A percentile compares a stretch with the other conserved stretches of the same genome.
Evolutionary conservation across 2,113 vertebrate species (phyloP).

Genomic region (Gambusia holbrooki): DNA sequence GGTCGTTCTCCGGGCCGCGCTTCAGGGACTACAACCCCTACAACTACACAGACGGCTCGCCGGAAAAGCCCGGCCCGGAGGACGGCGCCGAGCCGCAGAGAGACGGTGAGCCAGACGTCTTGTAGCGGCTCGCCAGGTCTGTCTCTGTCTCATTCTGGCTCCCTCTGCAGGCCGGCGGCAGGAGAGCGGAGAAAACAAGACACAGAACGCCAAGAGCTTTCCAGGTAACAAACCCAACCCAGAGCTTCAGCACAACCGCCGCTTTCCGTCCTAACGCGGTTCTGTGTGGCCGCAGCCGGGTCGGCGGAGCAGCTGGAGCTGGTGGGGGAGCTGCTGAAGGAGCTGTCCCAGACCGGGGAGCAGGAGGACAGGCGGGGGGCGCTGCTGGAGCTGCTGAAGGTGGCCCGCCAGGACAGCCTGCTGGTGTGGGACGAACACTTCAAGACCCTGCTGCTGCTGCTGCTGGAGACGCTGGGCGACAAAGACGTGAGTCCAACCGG

Average conservation of each 20-base stretch:
- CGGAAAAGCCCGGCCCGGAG: conserved; percentile 95
- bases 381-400: conserved; percentile 94
- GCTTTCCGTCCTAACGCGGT: neutral
- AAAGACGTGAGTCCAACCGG: conserved; percentile 85
- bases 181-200: conserved; percentile 82
- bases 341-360: conserved; percentile 89
- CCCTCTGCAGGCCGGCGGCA: conserved; percentile 79
- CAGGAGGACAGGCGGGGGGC: conserved; percentile 94
- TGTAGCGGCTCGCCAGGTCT: conserved; percentile 61
- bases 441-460: conserved; percentile 95
- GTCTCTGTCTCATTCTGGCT: neutral
- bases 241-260: too few relatives aligned
- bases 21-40: conserved; percentile 92
- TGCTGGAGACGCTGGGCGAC: conserved; percentile 95
- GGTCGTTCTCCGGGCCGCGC: conserved; percentile 89
- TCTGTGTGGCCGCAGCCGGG: conserved; percentile 70
- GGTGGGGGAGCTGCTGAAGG: conserved; percentile 96
- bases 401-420: conserved; percentile 92
- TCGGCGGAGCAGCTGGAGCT: conserved; percentile 90
- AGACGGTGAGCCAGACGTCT: conserved; percentile 91
- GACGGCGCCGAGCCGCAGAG: conserved; percentile 86
- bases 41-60: conserved; percentile 90
- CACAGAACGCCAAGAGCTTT: conserved; percentile 77
- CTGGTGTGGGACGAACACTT: conserved; percentile 99
- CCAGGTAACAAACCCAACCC: conserved; percentile 70